Evolutionary conservation across 1,140 invertebrate species (phyloP), one percentile per base, ranked within the genome.

Genomic region (Agraylea sexmaculata): DNA sequence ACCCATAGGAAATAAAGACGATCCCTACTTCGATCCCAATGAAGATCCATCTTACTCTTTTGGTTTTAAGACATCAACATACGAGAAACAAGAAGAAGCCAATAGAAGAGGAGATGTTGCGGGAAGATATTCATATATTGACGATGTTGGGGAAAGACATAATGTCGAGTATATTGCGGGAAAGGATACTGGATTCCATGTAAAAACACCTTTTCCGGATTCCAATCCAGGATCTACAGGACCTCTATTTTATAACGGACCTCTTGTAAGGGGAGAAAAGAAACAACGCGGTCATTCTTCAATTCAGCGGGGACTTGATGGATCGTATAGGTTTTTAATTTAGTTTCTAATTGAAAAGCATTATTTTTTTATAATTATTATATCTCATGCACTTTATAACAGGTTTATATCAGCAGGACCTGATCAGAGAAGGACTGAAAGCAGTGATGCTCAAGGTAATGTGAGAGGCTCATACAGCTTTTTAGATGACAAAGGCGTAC

Each of bases 381-480:
- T 31, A 22, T 28, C 16, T 17, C 19, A 18, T 20, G 22, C 44
- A 33, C 25, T 37, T 35, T 49, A n/a, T n/a, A n/a, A n/a, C 47
- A 77, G 74, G 49, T 78, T 83, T 38, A 73, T 78, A 33, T 74
- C 77, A 5, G 71, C 76, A 5, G 78, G 77, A 6, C 78, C 78
- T 2, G 78, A 81, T 53, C 77, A 80, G 53, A 66, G 78, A 42
- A 57, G 79, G 30, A 73, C 77, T 2, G 80, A 83, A 58, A 71
- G 71, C 33, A 77, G 78, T 44, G 78, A 79, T 46, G 62, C 75
- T 0, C 69, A 66, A 30, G 77, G 78, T 8, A 70, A 80, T 42
- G 75, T 80, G 0, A 57, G 76, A 37, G 80, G 80, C 21, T 80
- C 78, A 0, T 83, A 82, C 57, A 78, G 78, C 4, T 83, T 79